Percentiles rank a stretch among this genome's conserved stretches.
Evolutionary conservation across 2,113 vertebrate species (phyloP).

Genomic region (Callionymus lyra): DNA sequence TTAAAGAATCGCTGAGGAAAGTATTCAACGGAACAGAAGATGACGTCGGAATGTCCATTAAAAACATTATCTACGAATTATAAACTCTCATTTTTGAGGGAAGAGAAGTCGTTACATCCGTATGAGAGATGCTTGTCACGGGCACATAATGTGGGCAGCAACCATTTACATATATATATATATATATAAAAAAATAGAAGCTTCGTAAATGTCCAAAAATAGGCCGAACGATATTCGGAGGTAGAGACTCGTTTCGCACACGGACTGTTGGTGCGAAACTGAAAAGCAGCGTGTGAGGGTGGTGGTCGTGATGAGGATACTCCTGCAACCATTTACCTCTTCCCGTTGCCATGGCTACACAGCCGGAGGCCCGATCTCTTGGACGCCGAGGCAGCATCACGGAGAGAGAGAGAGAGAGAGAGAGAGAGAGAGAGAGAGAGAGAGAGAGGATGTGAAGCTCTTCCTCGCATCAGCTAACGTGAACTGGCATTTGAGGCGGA

Average conservation of each 20-base stretch:
- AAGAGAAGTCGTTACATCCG: no score
- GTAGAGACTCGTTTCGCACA: conserved; percentile 8
- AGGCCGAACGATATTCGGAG: conserved; percentile 2
- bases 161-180: no score
- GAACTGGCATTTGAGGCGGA: conserved; percentile 36
- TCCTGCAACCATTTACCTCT: conserved; percentile 67
- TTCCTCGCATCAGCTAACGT: conserved; percentile 39
- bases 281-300: conserved; percentile 32
- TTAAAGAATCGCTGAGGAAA: no score
- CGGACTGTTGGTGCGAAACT: conserved; percentile 13
- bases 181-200: conserved; percentile 11
- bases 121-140: no score
- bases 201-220: neutral
- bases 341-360: conserved; percentile 70
- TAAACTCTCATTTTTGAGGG: no score
- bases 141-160: no score
- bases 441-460: conserved; percentile 42
- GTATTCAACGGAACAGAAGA: no score
- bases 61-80: no score
- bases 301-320: conserved; percentile 58
- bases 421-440: conserved; percentile 34
- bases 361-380: conserved; percentile 59
- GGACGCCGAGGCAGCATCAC: conserved; percentile 53
- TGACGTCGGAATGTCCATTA: no score
- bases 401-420: conserved; percentile 12